Evolutionary conservation across 2,113 vertebrate species (phyloP).

Genomic region (Pampusana beccarii): DNA sequence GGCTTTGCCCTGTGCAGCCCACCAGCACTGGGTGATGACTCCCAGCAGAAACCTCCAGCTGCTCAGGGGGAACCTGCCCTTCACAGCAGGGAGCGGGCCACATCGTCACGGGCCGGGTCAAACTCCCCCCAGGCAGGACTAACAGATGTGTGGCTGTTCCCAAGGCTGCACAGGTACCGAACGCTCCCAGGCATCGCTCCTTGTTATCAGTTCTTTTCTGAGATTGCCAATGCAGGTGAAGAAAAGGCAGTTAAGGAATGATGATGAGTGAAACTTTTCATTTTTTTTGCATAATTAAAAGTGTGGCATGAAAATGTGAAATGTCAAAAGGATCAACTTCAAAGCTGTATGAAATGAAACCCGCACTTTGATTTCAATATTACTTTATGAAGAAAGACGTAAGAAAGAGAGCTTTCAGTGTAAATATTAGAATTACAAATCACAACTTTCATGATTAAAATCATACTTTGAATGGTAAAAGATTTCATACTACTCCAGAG

Average conservation of each 20-base stretch:
- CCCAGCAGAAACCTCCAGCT: no score
- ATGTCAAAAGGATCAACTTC: slow-evolving; percentile 64
- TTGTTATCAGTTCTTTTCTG: not conserved
- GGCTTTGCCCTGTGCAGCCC: no score
- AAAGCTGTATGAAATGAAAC: slow-evolving; percentile 56
- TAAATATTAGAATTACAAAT: slow-evolving; percentile 68
- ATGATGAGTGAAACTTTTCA: not conserved
- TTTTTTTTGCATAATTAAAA: slow-evolving; percentile 24
- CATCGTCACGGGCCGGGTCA: no score
- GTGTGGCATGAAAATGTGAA: slow-evolving; percentile 9
- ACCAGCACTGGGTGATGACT: no score
- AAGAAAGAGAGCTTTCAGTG: slow-evolving; percentile 29
- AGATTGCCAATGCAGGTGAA: not conserved
- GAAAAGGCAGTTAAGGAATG: not conserved
- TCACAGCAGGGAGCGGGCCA: no score
- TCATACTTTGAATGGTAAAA: not conserved
- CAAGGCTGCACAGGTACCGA: fast-evolving
- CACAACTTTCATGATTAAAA: slow-evolving; percentile 47
- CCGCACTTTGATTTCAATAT: slow-evolving; percentile 42
- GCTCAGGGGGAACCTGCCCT: no score
- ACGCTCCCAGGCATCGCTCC: fast-evolving
- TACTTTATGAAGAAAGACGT: not conserved
- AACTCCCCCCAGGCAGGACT: not conserved
- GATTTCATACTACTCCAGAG: fast-evolving
- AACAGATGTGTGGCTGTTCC: fast-evolving